Conservation (phyloP, 2,113 vertebrate genomes). For the Fulmarus glacialis region DNA sequence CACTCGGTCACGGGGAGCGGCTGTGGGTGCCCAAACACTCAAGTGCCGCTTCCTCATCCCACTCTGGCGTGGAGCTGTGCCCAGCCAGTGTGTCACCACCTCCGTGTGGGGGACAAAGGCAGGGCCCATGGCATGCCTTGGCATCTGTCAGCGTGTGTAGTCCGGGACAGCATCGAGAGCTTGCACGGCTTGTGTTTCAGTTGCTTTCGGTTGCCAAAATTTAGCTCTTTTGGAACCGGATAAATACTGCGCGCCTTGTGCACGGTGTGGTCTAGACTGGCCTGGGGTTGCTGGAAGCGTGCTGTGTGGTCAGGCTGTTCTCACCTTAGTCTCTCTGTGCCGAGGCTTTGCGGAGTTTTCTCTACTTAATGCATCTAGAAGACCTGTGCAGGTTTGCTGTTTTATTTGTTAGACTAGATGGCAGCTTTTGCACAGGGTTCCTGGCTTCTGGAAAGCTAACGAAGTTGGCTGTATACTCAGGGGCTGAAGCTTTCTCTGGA, state of each 20-base stretch:
- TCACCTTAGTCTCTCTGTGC: not conserved
- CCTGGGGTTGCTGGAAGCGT: not conserved
- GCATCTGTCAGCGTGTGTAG: rapidly evolving
- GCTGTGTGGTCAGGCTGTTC: not conserved
- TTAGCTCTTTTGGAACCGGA: not conserved
- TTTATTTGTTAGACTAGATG: not conserved
- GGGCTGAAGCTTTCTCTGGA: not conserved
- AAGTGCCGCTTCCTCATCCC: not conserved
- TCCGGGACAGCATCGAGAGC: not conserved
- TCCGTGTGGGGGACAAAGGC: not conserved
- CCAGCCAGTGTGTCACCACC: not conserved
- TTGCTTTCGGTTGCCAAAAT: not conserved
- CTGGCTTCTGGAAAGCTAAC: not conserved
- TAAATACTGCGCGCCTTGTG: not conserved
- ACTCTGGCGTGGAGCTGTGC: not conserved
- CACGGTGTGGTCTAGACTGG: not conserved
- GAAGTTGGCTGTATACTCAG: not conserved
- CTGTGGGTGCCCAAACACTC: not conserved
- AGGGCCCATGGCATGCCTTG: not conserved
- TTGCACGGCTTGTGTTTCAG: not conserved
- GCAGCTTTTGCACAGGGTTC: not conserved
- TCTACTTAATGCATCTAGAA: not conserved
- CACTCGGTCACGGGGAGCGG: rapidly evolving
- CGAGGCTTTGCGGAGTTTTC: not conserved
- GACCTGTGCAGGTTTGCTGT: not conserved